Evolutionary conservation across 2,113 vertebrate species (phyloP), one percentile per base, ranked within the genome.

Genomic region (Crypturellus undulatus): DNA sequence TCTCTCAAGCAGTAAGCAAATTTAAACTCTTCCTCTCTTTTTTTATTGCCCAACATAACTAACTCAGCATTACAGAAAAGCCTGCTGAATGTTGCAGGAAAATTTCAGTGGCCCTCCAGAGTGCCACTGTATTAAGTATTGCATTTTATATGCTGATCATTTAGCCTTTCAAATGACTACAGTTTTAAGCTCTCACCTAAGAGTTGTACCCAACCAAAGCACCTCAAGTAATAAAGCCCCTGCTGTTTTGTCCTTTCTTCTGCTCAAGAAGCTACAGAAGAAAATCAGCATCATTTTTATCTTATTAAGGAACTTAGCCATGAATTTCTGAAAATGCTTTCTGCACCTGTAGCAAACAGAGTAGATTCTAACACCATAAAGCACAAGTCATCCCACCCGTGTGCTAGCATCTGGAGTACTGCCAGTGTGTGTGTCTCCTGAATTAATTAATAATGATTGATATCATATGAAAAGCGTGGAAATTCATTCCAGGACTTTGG

Each of bases 401-500:
- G 54, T 52, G 75, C 12, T 51, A 96, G 87, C 76, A 91, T 38
- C 79, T 95, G 93, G 96, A 96, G 59, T 83, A 92, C 63, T 89
- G 88, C 80, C 78, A 81, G 81, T 52, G 67, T 89, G 67, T 89
- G 51, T 51, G 49, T 91, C 92, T 87, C 79, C 96, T 82, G 94
- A 95, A 85, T 87, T 88, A 87, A 97, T 96, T 91, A 89, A 72
- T 92, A 87, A 96, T 93, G 82, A 95, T 95, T 92, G 92, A 60
- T 93, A 86, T 92, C 81, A 91, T 87, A 79, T 63, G 87, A 93
- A 85, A 87, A 96, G 94, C 71, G 96, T 87, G 94, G 92, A 96
- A 96, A 96, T 94, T 95, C 73, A 95, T 88, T 94, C 96, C 90
- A 92, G 77, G 60, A 47, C 62, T 87, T 81, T 9, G 80, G 89